phyloP scores from a whole-genome alignment of 2,797 vertebrate species.

The Antrozous pallidus region DNA sequence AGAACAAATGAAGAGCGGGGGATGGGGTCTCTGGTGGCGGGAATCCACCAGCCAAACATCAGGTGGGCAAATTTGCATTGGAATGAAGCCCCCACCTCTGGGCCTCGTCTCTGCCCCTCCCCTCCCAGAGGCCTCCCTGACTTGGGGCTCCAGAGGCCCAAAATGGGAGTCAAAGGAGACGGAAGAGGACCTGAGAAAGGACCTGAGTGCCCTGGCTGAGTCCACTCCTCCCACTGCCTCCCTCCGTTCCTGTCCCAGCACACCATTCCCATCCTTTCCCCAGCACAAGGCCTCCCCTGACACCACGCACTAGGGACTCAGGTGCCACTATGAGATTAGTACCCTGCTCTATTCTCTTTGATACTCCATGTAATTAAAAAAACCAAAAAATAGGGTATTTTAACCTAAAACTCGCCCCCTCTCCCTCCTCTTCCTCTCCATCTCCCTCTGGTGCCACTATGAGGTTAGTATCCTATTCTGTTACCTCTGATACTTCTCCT shows the following conservation, averaged over 20 bases:
- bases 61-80: neutral
- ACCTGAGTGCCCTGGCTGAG: neutral
- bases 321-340: neutral
- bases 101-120: neutral
- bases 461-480: no score
- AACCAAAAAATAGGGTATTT: neutral
- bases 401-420: constrained; percentile 4
- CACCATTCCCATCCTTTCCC: neutral
- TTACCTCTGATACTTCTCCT: no score
- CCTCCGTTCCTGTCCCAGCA: neutral
- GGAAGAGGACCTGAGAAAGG: neutral
- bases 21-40: neutral
- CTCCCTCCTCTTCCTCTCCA: no score
- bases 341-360: neutral
- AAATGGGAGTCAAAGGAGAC: neutral
- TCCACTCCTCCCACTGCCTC: neutral
- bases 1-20: neutral
- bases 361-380: neutral
- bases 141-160: neutral
- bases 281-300: neutral
- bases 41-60: neutral
- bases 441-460: no score
- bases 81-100: neutral
- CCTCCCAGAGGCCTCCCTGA: neutral
- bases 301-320: neutral